Evolutionary conservation across 2,797 vertebrate species (phyloP), one percentile per base, ranked within the genome.

Genomic region (Hippoglossus hippoglossus): DNA sequence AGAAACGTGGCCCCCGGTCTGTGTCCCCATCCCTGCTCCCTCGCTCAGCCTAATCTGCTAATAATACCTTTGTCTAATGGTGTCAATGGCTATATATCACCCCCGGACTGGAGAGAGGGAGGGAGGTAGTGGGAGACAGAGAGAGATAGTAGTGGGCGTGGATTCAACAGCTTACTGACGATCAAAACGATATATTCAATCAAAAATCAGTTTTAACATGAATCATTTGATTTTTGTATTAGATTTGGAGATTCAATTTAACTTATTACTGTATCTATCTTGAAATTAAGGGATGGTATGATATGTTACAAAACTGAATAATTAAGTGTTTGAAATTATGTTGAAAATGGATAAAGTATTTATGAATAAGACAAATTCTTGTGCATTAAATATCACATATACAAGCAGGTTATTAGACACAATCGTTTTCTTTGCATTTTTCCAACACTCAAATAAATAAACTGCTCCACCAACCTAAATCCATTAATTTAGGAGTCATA

Each of bases 41-140:
- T 78, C 54, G 26, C 90, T 89, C 82, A 71, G 72, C 85, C 86
- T 94, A 93, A 96, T 95, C 94, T 92, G 82, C 91, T 92, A 83
- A 95, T 95, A 91, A 95, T 94, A 94, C 94, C 93, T 94, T 93
- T 94, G 92, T 91, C 94, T 94, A 93, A 94, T 89, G 82, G 19
- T 87, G 94, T 95, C 96, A 95, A 91, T 95, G 94, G 75, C 87
- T 84, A 89, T 93, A 94, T 88, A 91, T 93, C 93, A 92, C 77
- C 83, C 71, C 50, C 67, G 77, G 79, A 77, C 62, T 60, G 67
- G 41, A 34, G 28, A 13, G 64, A 34, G 58, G 18, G 34, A 26
- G 28, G 57, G 51, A 64, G 57, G 51, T 64, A 19, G 6, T 11
- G 61, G 9, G 54, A 31, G 54, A 61, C 67, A 52, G 54, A 28